A percentile compares a stretch with the other conserved stretches of the same genome.
phyloP scores from a whole-genome alignment of 2,797 vertebrate species.

The Propithecus deckenii region DNA sequence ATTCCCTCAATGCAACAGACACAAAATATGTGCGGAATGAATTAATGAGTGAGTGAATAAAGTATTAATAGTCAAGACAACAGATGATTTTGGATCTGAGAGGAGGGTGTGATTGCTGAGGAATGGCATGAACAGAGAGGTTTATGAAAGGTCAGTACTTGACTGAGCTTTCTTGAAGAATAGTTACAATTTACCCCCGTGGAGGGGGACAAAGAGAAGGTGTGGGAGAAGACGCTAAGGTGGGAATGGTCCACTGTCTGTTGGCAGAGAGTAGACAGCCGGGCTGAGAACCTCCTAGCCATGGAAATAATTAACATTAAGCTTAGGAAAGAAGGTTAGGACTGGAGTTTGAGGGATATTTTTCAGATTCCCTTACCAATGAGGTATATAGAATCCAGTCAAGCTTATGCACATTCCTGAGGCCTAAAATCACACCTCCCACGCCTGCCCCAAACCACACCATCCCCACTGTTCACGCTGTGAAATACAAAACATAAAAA shows the following conservation, averaged over 20 bases:
- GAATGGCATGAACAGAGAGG: background rate
- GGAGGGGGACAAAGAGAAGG: background rate
- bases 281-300: background rate
- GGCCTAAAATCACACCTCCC: background rate
- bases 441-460: background rate
- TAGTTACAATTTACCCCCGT: background rate
- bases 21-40: background rate
- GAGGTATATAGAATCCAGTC: background rate
- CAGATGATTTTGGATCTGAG: background rate
- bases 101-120: background rate
- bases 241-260: background rate
- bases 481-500: background rate
- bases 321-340: background rate
- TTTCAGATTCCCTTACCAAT: background rate
- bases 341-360: background rate
- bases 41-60: background rate
- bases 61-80: background rate
- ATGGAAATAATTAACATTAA: background rate
- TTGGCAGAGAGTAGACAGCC: background rate
- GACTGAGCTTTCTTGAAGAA: background rate
- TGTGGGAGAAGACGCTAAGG: background rate
- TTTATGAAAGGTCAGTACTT: background rate
- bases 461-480: background rate
- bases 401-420: background rate
- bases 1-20: background rate